Evolutionary conservation across 2,113 vertebrate species (phyloP), one percentile per base, ranked within the genome.

Genomic region (Dipodomys merriami): DNA sequence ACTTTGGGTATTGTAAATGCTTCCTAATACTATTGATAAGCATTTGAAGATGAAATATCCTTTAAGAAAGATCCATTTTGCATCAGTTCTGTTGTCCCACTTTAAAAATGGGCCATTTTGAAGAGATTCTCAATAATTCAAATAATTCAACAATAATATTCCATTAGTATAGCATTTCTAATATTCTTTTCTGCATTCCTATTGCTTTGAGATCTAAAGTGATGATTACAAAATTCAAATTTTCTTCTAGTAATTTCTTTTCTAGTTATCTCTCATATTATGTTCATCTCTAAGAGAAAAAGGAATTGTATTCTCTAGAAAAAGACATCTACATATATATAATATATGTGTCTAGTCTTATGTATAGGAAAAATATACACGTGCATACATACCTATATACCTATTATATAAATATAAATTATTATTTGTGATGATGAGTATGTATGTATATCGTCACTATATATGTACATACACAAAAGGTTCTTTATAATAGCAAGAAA

Each of bases 51-150:
- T 78, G 53, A 90, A 7, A 19, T 97, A 83, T 97, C 88, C 97
- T 98, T 96, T 93, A 97, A 97, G 97, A 91, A 94, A 85, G 97
- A 93, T 94, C 96, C 95, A 94, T 97, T 97, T 94, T 72, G 53
- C 97, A 95, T 96, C 97, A 97, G 91, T 95, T 97, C 97, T 97
- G 96, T 95, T 95, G 93, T 96, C 97, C 91, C 91, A 16, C 94
- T 53, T 97, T 96, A 96, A 95, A 97, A 96, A 96, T 97, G 95
- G 94, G 88, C 88, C 76, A 68, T 96, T 97, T 97, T 97, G 96
- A 97, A 95, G 89, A 96, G 97, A 97, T 91, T 97, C 95, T 94
- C 91, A 95, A 96, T 95, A 94, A 96, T 97, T 96, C 92, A 97
- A 89, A 96, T 94, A 95, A 95, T 96, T 95, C 94, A 96, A 88